Evolutionary conservation across 2,797 vertebrate genomes (phyloP).

Genomic region (Anabacerthia variegaticeps): DNA sequence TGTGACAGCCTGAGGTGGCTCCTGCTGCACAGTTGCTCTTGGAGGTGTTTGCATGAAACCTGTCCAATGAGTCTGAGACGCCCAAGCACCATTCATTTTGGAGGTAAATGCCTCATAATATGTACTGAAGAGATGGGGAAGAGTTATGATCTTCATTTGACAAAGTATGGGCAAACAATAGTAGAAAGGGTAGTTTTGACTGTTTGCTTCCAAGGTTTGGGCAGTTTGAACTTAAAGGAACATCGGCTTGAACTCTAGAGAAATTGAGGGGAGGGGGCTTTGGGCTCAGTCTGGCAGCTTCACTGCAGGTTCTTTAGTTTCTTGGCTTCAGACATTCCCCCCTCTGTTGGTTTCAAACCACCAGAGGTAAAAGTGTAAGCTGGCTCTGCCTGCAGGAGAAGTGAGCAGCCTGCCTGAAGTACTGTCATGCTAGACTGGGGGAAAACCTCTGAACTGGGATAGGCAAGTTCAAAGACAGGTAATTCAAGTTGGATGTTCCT

Average conservation of each 20-base stretch:
- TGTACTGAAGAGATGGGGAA: constrained; percentile 14
- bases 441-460: background rate
- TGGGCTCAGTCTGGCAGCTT: background rate
- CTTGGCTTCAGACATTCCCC: background rate
- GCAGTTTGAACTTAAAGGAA: background rate
- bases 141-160: background rate
- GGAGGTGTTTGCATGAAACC: constrained; percentile 52
- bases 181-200: background rate
- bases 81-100: constrained; percentile 58
- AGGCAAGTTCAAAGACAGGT: background rate
- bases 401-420: background rate
- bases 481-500: constrained; percentile 32
- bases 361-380: background rate
- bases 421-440: background rate
- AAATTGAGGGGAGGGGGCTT: background rate
- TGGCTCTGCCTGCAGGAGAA: background rate
- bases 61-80: constrained; percentile 68
- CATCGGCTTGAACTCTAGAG: background rate
- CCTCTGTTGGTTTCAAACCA: background rate
- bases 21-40: constrained; percentile 47
- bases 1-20: constrained; percentile 38
- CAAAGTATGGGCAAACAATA: background rate
- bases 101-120: constrained; percentile 53
- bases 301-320: background rate
- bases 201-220: background rate